These are phyloP conservation scores for Perodicticus potto DNA, from an alignment of 2,797 vertebrate genomes.

Conservation along the genomic window DNA sequence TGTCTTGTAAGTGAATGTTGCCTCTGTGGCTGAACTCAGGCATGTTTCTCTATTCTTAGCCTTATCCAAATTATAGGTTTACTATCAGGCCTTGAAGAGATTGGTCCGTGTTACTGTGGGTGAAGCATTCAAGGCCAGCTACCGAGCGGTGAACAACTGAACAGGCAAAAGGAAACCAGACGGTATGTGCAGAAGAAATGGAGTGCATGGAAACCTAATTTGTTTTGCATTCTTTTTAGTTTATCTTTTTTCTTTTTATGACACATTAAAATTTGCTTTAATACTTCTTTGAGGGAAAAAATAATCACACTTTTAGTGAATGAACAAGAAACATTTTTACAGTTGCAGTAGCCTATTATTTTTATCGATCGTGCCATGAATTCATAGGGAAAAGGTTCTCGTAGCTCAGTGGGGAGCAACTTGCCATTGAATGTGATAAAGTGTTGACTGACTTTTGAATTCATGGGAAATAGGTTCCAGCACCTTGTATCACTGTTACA, in stretches of 20 bases:
- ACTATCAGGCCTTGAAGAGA: neutral
- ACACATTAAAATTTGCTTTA: too few relatives aligned
- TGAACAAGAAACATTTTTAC: too few relatives aligned
- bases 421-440: too few relatives aligned
- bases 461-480: too few relatives aligned
- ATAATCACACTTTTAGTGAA: too few relatives aligned
- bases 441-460: too few relatives aligned
- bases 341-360: too few relatives aligned
- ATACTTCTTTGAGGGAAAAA: too few relatives aligned
- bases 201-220: neutral
- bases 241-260: neutral
- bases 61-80: neutral
- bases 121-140: neutral
- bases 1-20: neutral
- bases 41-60: neutral
- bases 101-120: neutral
- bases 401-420: too few relatives aligned
- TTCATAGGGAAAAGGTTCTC: too few relatives aligned
- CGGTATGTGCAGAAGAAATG: neutral
- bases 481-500: too few relatives aligned
- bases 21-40: neutral
- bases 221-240: conserved; percentile 11
- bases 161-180: neutral
- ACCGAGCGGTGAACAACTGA: neutral
- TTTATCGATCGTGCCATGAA: too few relatives aligned